Conservation (phyloP, 2,888 invertebrate genomes). For the Aspidapion aeneum region DNA sequence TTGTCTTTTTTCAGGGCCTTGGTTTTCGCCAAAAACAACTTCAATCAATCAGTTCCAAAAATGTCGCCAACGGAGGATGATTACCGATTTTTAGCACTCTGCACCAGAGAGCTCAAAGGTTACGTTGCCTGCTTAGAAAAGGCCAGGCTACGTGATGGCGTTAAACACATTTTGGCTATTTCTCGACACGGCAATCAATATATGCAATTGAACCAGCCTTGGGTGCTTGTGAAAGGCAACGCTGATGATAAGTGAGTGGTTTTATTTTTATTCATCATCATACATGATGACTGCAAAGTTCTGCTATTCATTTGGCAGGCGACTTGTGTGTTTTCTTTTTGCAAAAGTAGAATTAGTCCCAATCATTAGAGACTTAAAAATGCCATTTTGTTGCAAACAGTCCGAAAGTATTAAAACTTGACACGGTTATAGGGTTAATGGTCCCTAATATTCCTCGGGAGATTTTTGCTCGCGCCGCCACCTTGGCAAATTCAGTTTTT, state of each 20-base stretch:
- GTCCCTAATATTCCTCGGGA: too few relatives aligned
- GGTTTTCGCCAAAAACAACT: slow-evolving; percentile 84
- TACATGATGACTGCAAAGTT: too few relatives aligned
- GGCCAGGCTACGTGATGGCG: slow-evolving; percentile 78
- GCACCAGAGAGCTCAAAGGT: slow-evolving; percentile 72
- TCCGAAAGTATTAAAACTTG: too few relatives aligned
- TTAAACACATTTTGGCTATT: slow-evolving; percentile 79
- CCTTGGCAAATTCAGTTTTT: too few relatives aligned
- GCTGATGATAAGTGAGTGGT: slow-evolving; percentile 66
- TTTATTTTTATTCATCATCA: too few relatives aligned
- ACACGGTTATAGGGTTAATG: too few relatives aligned
- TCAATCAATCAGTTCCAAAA: slow-evolving; percentile 64
- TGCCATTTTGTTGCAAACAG: too few relatives aligned
- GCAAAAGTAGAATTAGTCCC: too few relatives aligned
- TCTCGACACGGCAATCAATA: slow-evolving; percentile 95
- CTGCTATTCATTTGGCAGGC: too few relatives aligned
- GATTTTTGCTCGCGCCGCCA: too few relatives aligned
- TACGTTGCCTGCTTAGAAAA: slow-evolving; percentile 74
- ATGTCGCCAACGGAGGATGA: slow-evolving; percentile 65
- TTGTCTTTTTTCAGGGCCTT: slow-evolving; percentile 61
- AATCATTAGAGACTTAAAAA: too few relatives aligned
- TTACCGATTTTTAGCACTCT: slow-evolving; percentile 67
- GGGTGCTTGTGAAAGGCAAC: slow-evolving; percentile 86
- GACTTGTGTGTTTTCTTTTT: too few relatives aligned
- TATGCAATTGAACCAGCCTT: slow-evolving; percentile 93